Conservation (phyloP, 1,140 invertebrate genomes). For the Venturia canescens region DNA sequence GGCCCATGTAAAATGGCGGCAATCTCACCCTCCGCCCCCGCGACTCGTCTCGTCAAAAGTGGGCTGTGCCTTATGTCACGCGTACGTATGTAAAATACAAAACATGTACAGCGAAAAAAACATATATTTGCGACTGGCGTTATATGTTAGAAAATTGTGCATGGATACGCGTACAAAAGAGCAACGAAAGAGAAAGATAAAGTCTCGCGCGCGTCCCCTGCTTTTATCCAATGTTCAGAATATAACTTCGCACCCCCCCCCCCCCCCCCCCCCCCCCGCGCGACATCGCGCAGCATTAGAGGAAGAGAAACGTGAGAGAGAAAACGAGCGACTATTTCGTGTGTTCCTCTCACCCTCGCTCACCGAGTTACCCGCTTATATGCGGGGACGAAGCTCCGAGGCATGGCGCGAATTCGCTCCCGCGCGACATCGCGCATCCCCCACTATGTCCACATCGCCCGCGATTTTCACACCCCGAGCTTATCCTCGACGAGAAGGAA, state of each 20-base stretch:
- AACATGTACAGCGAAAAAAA: background rate
- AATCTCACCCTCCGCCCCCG: constrained; percentile 71
- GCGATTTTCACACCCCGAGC: constrained; percentile 74
- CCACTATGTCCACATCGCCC: constrained; percentile 64
- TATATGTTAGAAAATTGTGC: background rate
- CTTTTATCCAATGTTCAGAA: constrained; percentile 34
- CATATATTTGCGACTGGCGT: constrained; percentile 31
- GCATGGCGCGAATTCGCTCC: constrained; percentile 42
- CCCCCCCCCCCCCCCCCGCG: too few relatives aligned
- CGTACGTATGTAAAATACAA: constrained; percentile 8
- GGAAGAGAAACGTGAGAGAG: background rate
- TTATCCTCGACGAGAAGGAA: constrained; percentile 55
- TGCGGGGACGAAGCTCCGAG: background rate
- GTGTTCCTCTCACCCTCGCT: constrained; percentile 43
- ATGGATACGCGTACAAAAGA: constrained; percentile 5
- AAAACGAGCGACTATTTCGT: constrained; percentile 20
- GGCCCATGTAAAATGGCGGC: constrained; percentile 77
- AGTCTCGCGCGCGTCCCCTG: constrained; percentile 17
- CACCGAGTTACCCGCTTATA: constrained; percentile 38
- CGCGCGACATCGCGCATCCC: constrained; percentile 43
- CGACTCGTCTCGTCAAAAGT: constrained; percentile 53
- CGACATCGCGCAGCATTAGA: constrained; percentile 27
- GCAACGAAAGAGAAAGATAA: constrained; percentile 32
- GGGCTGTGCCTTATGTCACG: constrained; percentile 2
- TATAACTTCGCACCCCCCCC: constrained; percentile 40